These are phyloP conservation scores for Beroe ovata DNA, from an alignment of 37 sponge, comb jelly and placozoan genomes.

Conservation along the genomic window DNA sequence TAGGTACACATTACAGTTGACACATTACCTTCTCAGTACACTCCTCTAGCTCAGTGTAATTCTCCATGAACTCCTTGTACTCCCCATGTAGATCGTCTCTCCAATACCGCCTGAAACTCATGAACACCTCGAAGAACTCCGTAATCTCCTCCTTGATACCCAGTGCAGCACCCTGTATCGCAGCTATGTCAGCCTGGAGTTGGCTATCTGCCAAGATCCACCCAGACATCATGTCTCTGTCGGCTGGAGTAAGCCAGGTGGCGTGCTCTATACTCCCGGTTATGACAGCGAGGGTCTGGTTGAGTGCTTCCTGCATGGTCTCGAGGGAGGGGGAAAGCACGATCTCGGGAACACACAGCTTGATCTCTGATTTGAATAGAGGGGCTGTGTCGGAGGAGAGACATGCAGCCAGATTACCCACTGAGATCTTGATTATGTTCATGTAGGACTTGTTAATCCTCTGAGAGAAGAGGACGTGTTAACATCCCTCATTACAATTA, in stretches of 20 bases:
- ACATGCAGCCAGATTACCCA: conserved; percentile 15
- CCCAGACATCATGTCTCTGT: conserved; percentile 9
- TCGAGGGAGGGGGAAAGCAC: conserved; percentile 45
- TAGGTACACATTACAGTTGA: too few species aligned
- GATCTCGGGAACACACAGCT: conserved; percentile 60
- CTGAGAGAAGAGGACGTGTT: neutral
- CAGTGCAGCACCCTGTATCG: conserved; percentile 11
- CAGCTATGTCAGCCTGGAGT: conserved; percentile 17
- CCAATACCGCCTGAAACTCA: conserved; percentile 77
- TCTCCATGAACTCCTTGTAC: conserved; percentile 73
- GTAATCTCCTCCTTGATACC: neutral
- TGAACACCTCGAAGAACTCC: conserved; percentile 50
- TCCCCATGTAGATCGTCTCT: conserved; percentile 77
- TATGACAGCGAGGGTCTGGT: conserved; percentile 3
- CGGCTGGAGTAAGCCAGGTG: conserved; percentile 12
- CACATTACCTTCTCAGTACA: conserved; percentile 65
- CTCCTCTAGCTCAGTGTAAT: conserved; percentile 50
- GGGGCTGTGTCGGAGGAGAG: neutral
- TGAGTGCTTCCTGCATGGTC: conserved; percentile 39
- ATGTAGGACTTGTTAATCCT: conserved; percentile 60
- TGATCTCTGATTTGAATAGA: conserved; percentile 41
- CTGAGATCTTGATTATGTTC: conserved; percentile 42
- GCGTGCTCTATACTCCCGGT: conserved; percentile 44
- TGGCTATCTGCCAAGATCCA: conserved; percentile 28
- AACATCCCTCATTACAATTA: too few species aligned